Conservation (phyloP, 2,113 vertebrate genomes). For the Gracilinanus agilis region DNA sequence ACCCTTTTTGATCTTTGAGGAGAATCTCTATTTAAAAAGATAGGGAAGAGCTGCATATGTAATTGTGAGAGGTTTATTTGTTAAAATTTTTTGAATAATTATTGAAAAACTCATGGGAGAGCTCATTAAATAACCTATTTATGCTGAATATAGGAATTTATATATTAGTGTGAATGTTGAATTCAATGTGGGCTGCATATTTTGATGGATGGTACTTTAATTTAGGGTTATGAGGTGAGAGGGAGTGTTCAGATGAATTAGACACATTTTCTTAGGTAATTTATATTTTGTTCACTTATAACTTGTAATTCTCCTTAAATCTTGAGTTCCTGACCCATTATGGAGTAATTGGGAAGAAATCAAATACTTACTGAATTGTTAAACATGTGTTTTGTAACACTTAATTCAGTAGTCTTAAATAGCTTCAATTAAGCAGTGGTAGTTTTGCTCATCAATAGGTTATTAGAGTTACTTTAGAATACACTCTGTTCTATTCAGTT, state of each 20-base stretch:
- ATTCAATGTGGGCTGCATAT: conserved; percentile 18
- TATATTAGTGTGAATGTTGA: conserved; percentile 20
- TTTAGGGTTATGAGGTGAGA: not conserved
- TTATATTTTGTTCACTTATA: conserved; percentile 4
- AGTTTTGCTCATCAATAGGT: conserved; percentile 48
- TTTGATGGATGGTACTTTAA: conserved; percentile 12
- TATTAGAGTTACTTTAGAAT: conserved; percentile 52
- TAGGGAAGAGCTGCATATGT: conserved; percentile 34
- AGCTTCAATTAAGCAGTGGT: conserved; percentile 17
- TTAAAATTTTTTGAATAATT: conserved; percentile 67
- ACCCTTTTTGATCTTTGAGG: conserved; percentile 1
- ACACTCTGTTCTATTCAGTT: not conserved
- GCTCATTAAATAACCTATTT: conserved; percentile 72
- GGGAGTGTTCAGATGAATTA: not conserved
- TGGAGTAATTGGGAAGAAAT: conserved; percentile 2
- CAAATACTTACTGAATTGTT: conserved; percentile 16
- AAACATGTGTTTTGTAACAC: not conserved
- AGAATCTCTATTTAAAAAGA: conserved; percentile 50
- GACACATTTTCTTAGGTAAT: conserved; percentile 21
- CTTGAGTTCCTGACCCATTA: conserved; percentile 13
- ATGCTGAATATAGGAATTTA: not conserved
- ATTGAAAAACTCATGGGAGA: conserved; percentile 53
- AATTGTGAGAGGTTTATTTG: conserved; percentile 41
- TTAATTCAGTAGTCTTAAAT: conserved; percentile 48
- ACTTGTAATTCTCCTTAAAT: not conserved